A percentile compares a stretch with the other conserved stretches of the same genome.
Conservation (phyloP, 2,888 invertebrate species). For the Stegophylla sp. region DNA sequence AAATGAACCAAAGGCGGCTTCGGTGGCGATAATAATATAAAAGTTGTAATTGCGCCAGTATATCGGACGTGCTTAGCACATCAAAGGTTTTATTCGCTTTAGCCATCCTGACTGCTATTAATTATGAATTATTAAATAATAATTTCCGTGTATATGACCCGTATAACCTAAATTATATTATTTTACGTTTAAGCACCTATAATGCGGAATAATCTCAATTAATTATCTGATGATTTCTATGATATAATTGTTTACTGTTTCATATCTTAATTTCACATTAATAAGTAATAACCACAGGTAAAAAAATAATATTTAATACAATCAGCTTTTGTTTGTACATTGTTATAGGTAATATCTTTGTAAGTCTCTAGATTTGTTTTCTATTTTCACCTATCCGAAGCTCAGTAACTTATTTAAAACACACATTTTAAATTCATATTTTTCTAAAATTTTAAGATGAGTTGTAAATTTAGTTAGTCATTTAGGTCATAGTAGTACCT, state of each 20-base stretch:
- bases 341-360: too few relatives aligned
- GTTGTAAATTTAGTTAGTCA: too few relatives aligned
- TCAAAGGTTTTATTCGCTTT: conserved; percentile 33
- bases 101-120: conserved; percentile 6
- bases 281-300: neutral
- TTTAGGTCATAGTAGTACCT: too few relatives aligned
- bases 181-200: neutral
- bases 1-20: conserved; percentile 33
- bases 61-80: conserved; percentile 7
- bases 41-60: conserved; percentile 34
- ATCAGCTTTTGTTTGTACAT: too few relatives aligned
- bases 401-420: too few relatives aligned
- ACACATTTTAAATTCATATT: too few relatives aligned
- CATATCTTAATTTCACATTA: neutral
- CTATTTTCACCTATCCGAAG: too few relatives aligned
- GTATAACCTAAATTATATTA: conserved; percentile 17
- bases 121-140: conserved; percentile 42
- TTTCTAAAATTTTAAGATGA: too few relatives aligned
- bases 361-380: too few relatives aligned
- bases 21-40: conserved; percentile 7
- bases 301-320: neutral
- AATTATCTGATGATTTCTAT: conserved; percentile 8
- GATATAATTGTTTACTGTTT: neutral
- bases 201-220: conserved; percentile 22
- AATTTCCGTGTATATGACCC: conserved; percentile 25